A percentile compares a stretch with the other conserved stretches of the same genome.
These are phyloP conservation scores for Silurus asotus DNA, from an alignment of 2,113 vertebrate genomes.

Conservation along the genomic window DNA sequence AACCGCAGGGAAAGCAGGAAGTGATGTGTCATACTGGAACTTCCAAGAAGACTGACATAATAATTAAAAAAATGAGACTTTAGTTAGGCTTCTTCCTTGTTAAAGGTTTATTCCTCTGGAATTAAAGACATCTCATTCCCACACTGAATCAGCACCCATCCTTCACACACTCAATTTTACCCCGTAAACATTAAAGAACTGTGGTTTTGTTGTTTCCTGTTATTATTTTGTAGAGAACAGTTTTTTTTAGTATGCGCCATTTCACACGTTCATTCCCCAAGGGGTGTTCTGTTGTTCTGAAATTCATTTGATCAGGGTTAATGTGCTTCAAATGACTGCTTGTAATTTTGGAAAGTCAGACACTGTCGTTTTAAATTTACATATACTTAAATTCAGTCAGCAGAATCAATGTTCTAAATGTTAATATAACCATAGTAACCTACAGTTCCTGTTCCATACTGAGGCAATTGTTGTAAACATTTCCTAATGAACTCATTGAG, in stretches of 20 bases:
- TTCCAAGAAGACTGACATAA: conserved; percentile 3
- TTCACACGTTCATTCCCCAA: neutral
- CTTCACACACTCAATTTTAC: neutral
- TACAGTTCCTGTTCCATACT: too few species aligned
- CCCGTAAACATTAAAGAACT: neutral
- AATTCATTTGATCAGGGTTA: neutral
- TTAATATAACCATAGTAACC: too few species aligned
- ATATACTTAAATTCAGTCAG: too few species aligned
- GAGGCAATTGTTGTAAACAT: too few species aligned
- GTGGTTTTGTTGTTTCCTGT: neutral
- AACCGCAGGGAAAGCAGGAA: conserved; percentile 22
- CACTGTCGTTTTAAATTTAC: too few species aligned
- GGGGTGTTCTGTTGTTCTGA: neutral
- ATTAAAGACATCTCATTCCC: neutral
- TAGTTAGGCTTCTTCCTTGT: neutral
- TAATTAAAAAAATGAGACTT: neutral
- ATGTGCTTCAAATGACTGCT: neutral
- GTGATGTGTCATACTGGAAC: conserved; percentile 1
- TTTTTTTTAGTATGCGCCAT: neutral
- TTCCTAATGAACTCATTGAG: too few species aligned
- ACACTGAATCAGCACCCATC: neutral
- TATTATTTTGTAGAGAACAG: neutral
- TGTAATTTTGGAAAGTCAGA: neutral
- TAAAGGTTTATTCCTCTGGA: neutral
- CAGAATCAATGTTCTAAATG: too few species aligned